Evolutionary conservation across 1,140 invertebrate species (phyloP).

Genomic region (Caenorhabditis briggsae): DNA sequence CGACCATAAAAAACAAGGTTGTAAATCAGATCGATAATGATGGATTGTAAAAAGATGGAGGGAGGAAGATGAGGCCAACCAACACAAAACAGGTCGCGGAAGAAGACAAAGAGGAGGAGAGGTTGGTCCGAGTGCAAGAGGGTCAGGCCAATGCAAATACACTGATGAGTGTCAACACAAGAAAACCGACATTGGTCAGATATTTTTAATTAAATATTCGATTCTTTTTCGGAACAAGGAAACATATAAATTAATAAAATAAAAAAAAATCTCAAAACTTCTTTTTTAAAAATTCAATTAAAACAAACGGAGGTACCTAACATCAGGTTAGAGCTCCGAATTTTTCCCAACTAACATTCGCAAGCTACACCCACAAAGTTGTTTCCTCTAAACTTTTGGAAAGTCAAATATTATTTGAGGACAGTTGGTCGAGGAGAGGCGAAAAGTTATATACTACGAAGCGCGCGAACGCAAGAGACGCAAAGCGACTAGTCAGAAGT

Average conservation of each 20-base stretch:
- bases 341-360: no score
- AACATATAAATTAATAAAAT: no score
- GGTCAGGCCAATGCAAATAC: conserved; percentile 4
- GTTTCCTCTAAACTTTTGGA: no score
- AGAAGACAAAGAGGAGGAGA: background rate
- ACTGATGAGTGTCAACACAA: background rate
- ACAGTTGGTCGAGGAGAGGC: background rate
- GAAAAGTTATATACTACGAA: background rate
- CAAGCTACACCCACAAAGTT: no score
- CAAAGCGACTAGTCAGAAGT: background rate
- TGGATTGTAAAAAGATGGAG: background rate
- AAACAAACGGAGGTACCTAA: no score
- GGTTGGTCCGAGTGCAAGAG: background rate
- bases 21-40: background rate
- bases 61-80: background rate
- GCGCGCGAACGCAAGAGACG: conserved; percentile 9
- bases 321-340: no score
- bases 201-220: no score
- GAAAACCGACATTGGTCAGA: background rate
- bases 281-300: no score
- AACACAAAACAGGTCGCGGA: conserved; percentile 25
- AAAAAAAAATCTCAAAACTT: no score
- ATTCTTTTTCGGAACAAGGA: no score
- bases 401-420: no score
- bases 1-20: no score